Conservation (phyloP, 2,888 invertebrate species). For the Erebia ligea region DNA sequence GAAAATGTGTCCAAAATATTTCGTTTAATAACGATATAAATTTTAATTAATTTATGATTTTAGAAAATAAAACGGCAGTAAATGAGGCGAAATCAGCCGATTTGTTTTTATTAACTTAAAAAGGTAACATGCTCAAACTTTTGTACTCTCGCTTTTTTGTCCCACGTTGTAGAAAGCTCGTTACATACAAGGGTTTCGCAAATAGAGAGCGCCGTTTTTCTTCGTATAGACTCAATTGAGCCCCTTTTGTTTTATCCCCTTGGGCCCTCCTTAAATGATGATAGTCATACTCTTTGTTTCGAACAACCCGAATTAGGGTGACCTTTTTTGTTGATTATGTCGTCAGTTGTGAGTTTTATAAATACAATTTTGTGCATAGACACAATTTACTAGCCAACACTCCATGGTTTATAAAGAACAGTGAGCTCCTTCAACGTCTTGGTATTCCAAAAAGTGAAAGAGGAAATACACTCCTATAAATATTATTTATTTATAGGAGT, state of each 20-base stretch:
- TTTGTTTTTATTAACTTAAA: not conserved
- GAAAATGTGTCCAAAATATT: too few species aligned
- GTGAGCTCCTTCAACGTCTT: too few species aligned
- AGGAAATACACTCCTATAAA: too few species aligned
- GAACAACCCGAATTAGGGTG: conserved; percentile 40
- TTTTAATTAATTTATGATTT: too few species aligned
- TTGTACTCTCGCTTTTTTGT: conserved; percentile 39
- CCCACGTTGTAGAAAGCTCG: conserved; percentile 55
- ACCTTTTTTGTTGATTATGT: conserved; percentile 32
- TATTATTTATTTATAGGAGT: too few species aligned
- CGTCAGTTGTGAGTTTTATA: conserved; percentile 8
- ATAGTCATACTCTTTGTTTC: conserved; percentile 40
- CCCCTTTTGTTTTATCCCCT: conserved; percentile 59
- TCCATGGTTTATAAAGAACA: too few species aligned
- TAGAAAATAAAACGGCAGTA: not conserved
- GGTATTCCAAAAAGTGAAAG: too few species aligned
- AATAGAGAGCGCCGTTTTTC: conserved; percentile 63
- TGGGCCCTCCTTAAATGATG: conserved; percentile 40
- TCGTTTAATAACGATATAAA: not conserved
- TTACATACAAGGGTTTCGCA: conserved; percentile 61
- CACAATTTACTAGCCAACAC: too few species aligned
- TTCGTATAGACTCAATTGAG: conserved; percentile 62
- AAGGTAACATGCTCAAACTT: conserved; percentile 4
- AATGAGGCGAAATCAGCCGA: not conserved
- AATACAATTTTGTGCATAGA: not conserved